Conservation (phyloP, 2,113 vertebrate genomes). For the Sinocyclocheilus maitianheensis region DNA sequence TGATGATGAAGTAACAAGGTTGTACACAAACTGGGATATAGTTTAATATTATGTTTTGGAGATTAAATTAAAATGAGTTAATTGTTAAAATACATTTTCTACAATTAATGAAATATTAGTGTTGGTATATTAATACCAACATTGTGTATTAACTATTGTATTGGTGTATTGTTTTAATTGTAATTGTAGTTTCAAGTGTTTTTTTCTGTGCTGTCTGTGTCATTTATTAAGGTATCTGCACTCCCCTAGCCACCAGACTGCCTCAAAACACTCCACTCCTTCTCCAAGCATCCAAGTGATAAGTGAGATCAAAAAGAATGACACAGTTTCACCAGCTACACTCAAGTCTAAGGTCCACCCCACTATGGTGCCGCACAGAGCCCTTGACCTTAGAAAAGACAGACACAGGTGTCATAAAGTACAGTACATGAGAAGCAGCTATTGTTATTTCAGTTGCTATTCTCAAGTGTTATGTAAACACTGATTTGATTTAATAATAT, state of each 20-base stretch:
- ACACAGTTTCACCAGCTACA: conserved; percentile 26
- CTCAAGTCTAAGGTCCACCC: conserved; percentile 28
- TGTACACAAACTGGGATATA: no score
- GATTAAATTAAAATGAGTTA: no score
- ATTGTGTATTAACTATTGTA: neutral
- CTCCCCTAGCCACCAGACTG: conserved; percentile 22
- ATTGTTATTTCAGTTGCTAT: neutral
- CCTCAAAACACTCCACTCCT: neutral
- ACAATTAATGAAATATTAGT: neutral
- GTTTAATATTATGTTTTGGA: no score
- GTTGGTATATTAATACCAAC: neutral
- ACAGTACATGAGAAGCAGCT: neutral
- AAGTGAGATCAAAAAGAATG: conserved; percentile 23
- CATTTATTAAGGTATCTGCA: conserved; percentile 52
- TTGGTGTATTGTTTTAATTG: neutral
- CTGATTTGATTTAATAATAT: neutral
- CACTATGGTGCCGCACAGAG: conserved; percentile 19
- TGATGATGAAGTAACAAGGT: no score
- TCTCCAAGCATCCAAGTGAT: conserved; percentile 12
- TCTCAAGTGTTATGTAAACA: neutral
- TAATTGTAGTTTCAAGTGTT: neutral
- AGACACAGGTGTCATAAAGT: conserved; percentile 45
- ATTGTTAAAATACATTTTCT: neutral
- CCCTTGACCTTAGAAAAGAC: conserved; percentile 22
- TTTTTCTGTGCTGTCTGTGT: conserved; percentile 6